These are phyloP conservation scores for Blennius ocellaris DNA, from an alignment of 2,113 vertebrate species.

Conservation along the genomic window DNA sequence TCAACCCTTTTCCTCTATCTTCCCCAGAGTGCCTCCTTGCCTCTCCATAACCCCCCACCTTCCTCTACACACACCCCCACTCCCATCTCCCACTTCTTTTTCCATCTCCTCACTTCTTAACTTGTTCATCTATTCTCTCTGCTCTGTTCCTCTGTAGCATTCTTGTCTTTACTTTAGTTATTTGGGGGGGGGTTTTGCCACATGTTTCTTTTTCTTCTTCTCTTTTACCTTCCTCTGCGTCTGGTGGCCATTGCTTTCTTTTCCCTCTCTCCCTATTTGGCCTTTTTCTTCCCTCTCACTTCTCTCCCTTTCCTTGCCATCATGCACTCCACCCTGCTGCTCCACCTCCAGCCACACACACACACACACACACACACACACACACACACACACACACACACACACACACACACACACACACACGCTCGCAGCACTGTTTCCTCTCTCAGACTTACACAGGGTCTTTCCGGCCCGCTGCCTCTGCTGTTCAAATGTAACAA, in stretches of 20 bases:
- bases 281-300: slow-evolving; percentile 46
- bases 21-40: slow-evolving; percentile 64
- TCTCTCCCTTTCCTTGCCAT: slow-evolving; percentile 33
- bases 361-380: neutral
- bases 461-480: slow-evolving; percentile 79
- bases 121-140: slow-evolving; percentile 1
- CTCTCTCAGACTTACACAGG: slow-evolving; percentile 67
- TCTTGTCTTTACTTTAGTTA: slow-evolving; percentile 54
- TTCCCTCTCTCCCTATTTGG: slow-evolving; percentile 47
- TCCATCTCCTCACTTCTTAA: slow-evolving; percentile 26
- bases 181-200: slow-evolving; percentile 33
- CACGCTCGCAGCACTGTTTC: slow-evolving; percentile 26
- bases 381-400: slow-evolving; percentile 29
- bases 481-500: slow-evolving; percentile 79
- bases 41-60: slow-evolving; percentile 37
- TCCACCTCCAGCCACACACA: slow-evolving; percentile 16
- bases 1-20: slow-evolving; percentile 67
- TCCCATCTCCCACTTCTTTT: slow-evolving; percentile 28
- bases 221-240: slow-evolving; percentile 45
- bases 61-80: neutral
- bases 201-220: slow-evolving; percentile 13
- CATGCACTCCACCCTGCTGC: neutral
- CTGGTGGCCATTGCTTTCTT: slow-evolving; percentile 46
- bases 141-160: slow-evolving; percentile 15
- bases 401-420: slow-evolving; percentile 24